Conservation (phyloP, 2,888 invertebrate genomes). For the Lasiommata megera region DNA sequence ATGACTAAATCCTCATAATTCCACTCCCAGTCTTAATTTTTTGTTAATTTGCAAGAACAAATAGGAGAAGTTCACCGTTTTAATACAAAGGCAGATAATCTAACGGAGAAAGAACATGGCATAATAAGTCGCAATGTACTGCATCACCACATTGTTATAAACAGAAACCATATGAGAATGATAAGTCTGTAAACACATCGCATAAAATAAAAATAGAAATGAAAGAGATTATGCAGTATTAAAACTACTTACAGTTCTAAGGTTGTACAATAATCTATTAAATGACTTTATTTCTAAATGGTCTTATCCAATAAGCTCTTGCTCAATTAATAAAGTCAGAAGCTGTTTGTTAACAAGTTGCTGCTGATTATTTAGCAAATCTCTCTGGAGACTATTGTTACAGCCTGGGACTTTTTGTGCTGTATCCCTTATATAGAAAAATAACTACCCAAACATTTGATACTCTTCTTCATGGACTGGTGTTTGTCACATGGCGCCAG, state of each 20-base stretch:
- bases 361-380: slow-evolving; percentile 87
- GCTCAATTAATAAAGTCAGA: slow-evolving; percentile 82
- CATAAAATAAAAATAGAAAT: slow-evolving; percentile 52
- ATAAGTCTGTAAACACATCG: slow-evolving; percentile 47
- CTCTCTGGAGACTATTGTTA: slow-evolving; percentile 83
- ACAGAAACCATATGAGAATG: slow-evolving; percentile 47
- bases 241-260: slow-evolving; percentile 61
- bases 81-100: slow-evolving; percentile 63
- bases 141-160: slow-evolving; percentile 66
- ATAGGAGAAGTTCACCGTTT: slow-evolving; percentile 62
- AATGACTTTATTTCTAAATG: slow-evolving; percentile 73
- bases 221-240: slow-evolving; percentile 65
- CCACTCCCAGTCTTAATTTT: slow-evolving; percentile 65
- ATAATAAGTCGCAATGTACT: slow-evolving; percentile 65
- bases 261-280: slow-evolving; percentile 57
- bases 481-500: slow-evolving; percentile 97
- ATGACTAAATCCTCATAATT: slow-evolving; percentile 56
- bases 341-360: slow-evolving; percentile 85
- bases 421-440: slow-evolving; percentile 87
- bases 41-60: slow-evolving; percentile 65
- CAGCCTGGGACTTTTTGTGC: slow-evolving; percentile 87
- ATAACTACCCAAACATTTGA: slow-evolving; percentile 84
- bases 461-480: slow-evolving; percentile 95
- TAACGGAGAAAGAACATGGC: slow-evolving; percentile 64
- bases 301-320: slow-evolving; percentile 87